Base-by-base conservation (phyloP, 2,797 vertebrate genomes). In the Trichosurus vulpecula region DNA sequence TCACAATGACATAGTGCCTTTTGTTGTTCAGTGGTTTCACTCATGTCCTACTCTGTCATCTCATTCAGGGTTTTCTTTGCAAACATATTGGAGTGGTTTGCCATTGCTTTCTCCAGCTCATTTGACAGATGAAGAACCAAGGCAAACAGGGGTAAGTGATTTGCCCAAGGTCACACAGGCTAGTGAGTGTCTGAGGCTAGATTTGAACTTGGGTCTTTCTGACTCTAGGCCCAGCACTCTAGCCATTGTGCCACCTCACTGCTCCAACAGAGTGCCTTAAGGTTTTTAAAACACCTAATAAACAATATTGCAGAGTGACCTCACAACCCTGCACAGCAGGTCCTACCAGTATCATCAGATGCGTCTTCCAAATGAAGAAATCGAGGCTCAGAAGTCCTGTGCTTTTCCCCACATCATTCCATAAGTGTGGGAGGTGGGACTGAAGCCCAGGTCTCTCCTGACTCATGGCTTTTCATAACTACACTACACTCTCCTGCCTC, bases 1-100 rank as follows among this genome's bases (percentile, higher is more conserved):
- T 12, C 1, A 31, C 35, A n/a, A 4, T 47, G 0, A 11, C 2
- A 35, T 0, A 4, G 22, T 19, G 9, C 22, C 41, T 87, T 27
- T 27, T 41, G 19, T 22, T 10, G 6, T 41, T 74, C 57, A 58
- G 57, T 31, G 3, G 29, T 35, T 35, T 74, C 66, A 74, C 6
- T 74, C n/a, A 41, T 3, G 6, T 10, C 66, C 5, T 0, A 74
- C 16, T 74, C 19, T 9, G 19, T 41, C 66, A 41, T 16, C 66
- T 10, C 30, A 13, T 35, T 61, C 31, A 11, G 31, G 30, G 58
- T 61, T 61, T 61, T 61, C 58, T 61, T 61, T 12, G 29, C 57
- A 58, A 66, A 66, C 1, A 66, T 16, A n/a, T 35, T n/a, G 35
- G 35, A n/a, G 61, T 2, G 35, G n/a, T n/a, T 74, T 74, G 14